Base-by-base conservation (phyloP, 2,797 vertebrate species). In the Petrocephalus sullivani region DNA sequence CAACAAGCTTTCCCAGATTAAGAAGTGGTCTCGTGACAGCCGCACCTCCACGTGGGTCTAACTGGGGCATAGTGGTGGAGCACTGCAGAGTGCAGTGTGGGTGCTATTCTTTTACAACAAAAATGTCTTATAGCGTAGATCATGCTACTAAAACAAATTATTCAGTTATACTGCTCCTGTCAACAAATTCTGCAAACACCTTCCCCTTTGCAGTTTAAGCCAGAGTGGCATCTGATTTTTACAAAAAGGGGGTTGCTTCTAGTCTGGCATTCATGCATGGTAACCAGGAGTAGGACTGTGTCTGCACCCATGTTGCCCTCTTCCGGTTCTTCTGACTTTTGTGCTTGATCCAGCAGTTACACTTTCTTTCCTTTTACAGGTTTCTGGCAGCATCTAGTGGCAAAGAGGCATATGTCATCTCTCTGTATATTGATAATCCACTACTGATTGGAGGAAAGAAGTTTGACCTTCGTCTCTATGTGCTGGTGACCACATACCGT, bases 1-100 rank as follows among this genome's bases (percentile, higher is more conserved):
- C 92, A 99, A 99, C 95, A 99, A 99, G 91, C 97, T 99, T 89
- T 99, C 98, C 0, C 98, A 99, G 93, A 98, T 99, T 90, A 99
- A 99, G 90, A 99, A 99, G 91, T 99, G 98, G 98, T 99, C 98
- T 82, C 93, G 98, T 78, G 98, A 99, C 93, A 98, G 98, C 94
- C 98, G 98, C 92, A 98, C 98, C 0, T 97, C 97, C 71, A 97
- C 97, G 98, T 99, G 91, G 96, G 98, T 96, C 14, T 28, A 16
- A 7, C 8, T 12, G 5, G 23, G 88, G 58, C 9, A 28, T 23
- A 60, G 9, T 10, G 12, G 41, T 56, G 0, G 53, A 12, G 12
- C 16, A 51, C 10, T n/a, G 81, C 51, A 51, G n/a, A 54, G 16
- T 19, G 16, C 53, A 21, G 10, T 21, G 0, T n/a, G 2, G 78